These are phyloP conservation scores for Aotus griseimembra DNA, from an alignment of 2,797 vertebrate genomes.

Conservation along the genomic window DNA sequence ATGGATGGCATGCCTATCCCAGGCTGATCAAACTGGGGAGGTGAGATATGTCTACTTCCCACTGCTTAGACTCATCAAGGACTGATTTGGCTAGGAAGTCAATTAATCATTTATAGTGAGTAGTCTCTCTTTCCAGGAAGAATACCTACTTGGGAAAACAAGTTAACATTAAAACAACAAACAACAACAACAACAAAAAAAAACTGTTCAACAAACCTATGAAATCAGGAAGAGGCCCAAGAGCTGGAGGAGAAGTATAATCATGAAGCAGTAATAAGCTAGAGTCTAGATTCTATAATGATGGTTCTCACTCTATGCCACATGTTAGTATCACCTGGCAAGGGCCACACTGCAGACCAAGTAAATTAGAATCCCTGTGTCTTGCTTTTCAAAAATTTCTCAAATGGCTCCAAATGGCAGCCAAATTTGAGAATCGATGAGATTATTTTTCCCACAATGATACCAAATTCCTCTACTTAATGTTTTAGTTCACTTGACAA, in stretches of 20 bases:
- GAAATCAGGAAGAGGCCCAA: background rate
- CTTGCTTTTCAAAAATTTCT: background rate
- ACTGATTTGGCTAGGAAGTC: background rate
- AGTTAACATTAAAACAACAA: background rate
- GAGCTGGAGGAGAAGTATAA: background rate
- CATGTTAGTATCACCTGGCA: background rate
- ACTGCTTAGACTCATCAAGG: background rate
- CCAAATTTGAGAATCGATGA: background rate
- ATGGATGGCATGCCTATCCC: background rate
- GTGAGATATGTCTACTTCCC: background rate
- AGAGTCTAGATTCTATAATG: background rate
- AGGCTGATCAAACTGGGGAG: background rate
- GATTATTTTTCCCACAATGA: background rate
- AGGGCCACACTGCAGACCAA: background rate
- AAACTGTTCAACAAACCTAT: background rate
- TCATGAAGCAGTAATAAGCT: background rate
- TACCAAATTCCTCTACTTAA: conserved; percentile 1
- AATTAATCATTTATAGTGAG: background rate
- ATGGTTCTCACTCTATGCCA: background rate
- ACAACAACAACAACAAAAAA: background rate
- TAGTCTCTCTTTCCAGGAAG: background rate
- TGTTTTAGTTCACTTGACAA: background rate
- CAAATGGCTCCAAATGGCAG: background rate
- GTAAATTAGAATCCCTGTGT: background rate
- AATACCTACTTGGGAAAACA: background rate